These are phyloP conservation scores for Butastur rufipennis DNA, from an alignment of 2,113 vertebrate genomes.

Conservation along the genomic window DNA sequence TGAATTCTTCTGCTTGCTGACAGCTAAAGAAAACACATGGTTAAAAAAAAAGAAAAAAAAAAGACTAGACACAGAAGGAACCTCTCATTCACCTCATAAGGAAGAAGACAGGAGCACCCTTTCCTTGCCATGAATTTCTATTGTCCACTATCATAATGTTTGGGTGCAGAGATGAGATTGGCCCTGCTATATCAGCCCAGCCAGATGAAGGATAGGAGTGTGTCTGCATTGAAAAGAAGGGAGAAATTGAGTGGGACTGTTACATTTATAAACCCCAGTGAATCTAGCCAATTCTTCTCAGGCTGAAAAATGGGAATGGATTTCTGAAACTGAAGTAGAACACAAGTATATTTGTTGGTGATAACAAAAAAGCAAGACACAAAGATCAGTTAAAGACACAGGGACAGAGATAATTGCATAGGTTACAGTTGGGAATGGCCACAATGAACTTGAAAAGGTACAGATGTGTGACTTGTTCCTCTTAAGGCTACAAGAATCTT, in stretches of 20 bases:
- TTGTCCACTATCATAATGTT: not conserved
- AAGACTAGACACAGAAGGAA: not conserved
- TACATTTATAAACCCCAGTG: not conserved
- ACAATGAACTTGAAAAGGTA: not conserved
- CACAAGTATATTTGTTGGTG: not conserved
- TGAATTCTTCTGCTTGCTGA: not conserved
- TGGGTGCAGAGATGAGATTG: constrained; percentile 30
- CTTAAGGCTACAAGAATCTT: not conserved
- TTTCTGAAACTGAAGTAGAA: not conserved
- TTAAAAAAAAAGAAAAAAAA: not conserved
- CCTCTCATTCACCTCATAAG: constrained; percentile 6
- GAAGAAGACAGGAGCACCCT: constrained; percentile 7
- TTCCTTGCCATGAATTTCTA: not conserved
- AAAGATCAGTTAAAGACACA: not conserved
- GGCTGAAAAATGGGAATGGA: not conserved
- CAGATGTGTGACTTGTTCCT: not conserved
- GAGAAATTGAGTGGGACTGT: not conserved
- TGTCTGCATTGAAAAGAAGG: not conserved
- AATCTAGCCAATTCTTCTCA: not conserved
- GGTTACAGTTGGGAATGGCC: not conserved
- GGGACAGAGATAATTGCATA: not conserved
- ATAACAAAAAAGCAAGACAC: not conserved
- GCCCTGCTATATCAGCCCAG: constrained; percentile 30
- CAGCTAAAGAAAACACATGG: not conserved
- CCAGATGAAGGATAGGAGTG: not conserved